phyloP scores from a whole-genome alignment of 2,888 invertebrate species.

The Drosophila eohydei region DNA sequence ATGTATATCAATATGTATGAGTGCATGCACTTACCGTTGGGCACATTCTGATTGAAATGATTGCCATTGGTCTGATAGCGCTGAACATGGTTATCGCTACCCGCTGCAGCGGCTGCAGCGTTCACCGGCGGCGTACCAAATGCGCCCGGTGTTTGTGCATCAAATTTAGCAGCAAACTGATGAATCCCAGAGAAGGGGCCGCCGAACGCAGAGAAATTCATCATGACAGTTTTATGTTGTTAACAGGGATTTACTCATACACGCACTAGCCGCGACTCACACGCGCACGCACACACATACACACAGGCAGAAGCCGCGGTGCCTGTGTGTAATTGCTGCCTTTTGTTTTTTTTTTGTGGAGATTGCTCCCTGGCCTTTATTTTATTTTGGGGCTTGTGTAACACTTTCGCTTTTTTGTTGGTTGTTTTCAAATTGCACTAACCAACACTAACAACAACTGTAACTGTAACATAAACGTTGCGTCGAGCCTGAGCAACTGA shows the following conservation, averaged over 20 bases:
- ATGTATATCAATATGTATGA: constrained; percentile 7
- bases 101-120: constrained; percentile 76
- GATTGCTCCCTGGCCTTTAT: constrained; percentile 14
- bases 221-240: constrained; percentile 77
- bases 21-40: constrained; percentile 82
- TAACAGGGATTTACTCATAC: constrained; percentile 40
- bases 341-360: constrained; percentile 31
- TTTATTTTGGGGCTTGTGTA: constrained; percentile 53
- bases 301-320: constrained; percentile 30
- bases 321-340: constrained; percentile 30
- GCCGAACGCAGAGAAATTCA: constrained; percentile 85
- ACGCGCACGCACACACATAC: constrained; percentile 21
- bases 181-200: constrained; percentile 85
- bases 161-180: constrained; percentile 85
- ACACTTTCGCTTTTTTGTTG: constrained; percentile 66
- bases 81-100: constrained; percentile 84
- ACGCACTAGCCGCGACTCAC: constrained; percentile 19
- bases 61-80: constrained; percentile 85
- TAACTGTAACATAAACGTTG: constrained; percentile 38
- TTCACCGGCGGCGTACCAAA: constrained; percentile 84
- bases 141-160: constrained; percentile 84
- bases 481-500: constrained; percentile 46
- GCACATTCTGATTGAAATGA: constrained; percentile 85
- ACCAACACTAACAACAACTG: constrained; percentile 45
- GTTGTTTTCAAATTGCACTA: constrained; percentile 47